Conservation (phyloP, 2,888 invertebrate species). For the Clunio marinus region DNA sequence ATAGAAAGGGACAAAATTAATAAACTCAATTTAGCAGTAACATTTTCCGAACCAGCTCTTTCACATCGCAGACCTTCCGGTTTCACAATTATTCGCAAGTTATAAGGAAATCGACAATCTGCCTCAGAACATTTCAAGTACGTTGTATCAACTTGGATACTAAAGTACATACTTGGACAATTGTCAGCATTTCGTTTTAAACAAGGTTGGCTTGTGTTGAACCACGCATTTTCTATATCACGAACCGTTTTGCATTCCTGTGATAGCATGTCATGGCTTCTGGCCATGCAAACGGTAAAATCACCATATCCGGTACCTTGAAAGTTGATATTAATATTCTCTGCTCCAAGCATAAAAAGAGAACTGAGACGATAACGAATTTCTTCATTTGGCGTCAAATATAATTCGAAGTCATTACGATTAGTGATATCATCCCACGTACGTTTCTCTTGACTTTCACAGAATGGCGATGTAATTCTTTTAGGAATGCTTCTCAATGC, state of each 20-base stretch:
- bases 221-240: constrained; percentile 51
- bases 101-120: constrained; percentile 62
- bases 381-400: constrained; percentile 55
- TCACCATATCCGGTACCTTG: constrained; percentile 55
- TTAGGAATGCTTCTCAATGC: constrained; percentile 46
- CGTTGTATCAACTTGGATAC: neutral
- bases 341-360: constrained; percentile 49
- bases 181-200: constrained; percentile 54
- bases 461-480: constrained; percentile 46
- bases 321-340: constrained; percentile 48
- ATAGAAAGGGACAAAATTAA: neutral
- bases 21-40: neutral
- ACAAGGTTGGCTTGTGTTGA: constrained; percentile 55
- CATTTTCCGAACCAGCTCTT: neutral
- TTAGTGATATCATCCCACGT: constrained; percentile 40
- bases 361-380: constrained; percentile 56
- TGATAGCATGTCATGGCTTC: constrained; percentile 50
- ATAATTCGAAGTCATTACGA: constrained; percentile 57
- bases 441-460: constrained; percentile 42
- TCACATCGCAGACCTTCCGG: constrained; percentile 54
- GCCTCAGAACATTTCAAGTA: constrained; percentile 54
- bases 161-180: constrained; percentile 2
- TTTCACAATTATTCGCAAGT: constrained; percentile 57
- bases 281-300: constrained; percentile 57
- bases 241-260: constrained; percentile 54